Base-by-base conservation (phyloP, 2,888 invertebrate species). In the Xylocampa areola region DNA sequence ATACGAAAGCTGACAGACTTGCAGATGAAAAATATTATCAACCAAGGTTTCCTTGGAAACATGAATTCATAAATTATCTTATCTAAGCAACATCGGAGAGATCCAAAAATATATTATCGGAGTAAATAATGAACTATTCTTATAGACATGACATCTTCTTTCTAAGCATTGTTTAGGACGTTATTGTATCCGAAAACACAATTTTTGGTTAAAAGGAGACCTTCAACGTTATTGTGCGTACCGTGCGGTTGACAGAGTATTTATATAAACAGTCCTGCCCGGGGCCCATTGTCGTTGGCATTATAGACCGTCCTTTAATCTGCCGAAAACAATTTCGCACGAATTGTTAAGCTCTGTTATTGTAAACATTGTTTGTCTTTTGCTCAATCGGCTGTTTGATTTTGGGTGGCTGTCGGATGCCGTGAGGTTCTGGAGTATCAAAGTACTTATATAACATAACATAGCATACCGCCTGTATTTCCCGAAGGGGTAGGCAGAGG, bases 171-270 rank as follows among this genome's bases (percentile, higher is more conserved):
- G 59, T 72, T 70, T 72, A 81, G 74, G 68, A 32, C 36, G 52
- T 79, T 77, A 89, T 88, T 89, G 84, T 89, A 77, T 79, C 70
- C 68, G 80, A 79, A 88, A 90, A 90, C 86, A 87, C 81, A 81
- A 83, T 89, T 88, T 90, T 88, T 86, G 86, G 81, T 79, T 82
- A 77, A 82, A 84, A 83, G 79, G 83, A 84, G 77, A 79, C 76
- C 59, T 69, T 73, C 75, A 74, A 70, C 72, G 74, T 71, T 85
- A 88, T 91, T 90, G 88, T 91, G 79, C 68, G 72, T 73, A 79
- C 77, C 79, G 80, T 91, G 90, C 81, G 81, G 81, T 79, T 90
- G 91, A 90, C 90, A 89, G 88, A 80, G 82, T 88, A 82, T 86
- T 86, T 86, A 72, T 82, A 87, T 84, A 89, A 88, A 88, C 86